Percentiles rank a stretch among this genome's conserved stretches.
These are phyloP conservation scores for Clepsis dumicolana DNA, from an alignment of 2,888 invertebrate species.

Conservation along the genomic window DNA sequence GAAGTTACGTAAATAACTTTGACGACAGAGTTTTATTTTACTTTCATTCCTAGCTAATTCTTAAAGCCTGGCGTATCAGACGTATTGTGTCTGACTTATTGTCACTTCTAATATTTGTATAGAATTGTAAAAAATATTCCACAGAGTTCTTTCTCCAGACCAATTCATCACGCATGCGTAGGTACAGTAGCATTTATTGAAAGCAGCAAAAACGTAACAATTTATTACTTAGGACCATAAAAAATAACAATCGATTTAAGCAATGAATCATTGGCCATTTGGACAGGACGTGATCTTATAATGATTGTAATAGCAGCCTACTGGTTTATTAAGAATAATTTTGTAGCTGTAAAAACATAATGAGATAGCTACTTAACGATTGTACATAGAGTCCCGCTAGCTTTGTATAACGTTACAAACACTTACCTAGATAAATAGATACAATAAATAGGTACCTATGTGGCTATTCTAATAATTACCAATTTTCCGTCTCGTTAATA, in stretches of 20 bases:
- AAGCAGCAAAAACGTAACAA: conserved; percentile 12
- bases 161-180: conserved; percentile 7
- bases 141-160: not conserved
- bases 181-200: conserved; percentile 19
- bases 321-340: not conserved
- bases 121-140: not conserved
- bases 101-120: too few relatives aligned
- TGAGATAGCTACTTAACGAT: conserved; percentile 1
- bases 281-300: conserved; percentile 52
- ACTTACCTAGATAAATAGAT: not conserved
- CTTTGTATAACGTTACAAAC: too few relatives aligned
- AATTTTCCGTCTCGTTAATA: too few relatives aligned
- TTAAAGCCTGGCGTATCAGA: too few relatives aligned
- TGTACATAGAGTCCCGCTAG: not conserved
- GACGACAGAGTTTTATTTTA: too few relatives aligned
- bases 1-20: too few relatives aligned
- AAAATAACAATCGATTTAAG: conserved; percentile 49
- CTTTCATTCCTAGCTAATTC: too few relatives aligned
- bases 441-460: too few relatives aligned
- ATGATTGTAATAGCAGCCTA: conserved; percentile 46
- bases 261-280: conserved; percentile 55
- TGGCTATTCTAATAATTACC: too few relatives aligned
- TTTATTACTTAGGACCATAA: conserved; percentile 20
- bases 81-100: too few relatives aligned
- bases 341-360: conserved; percentile 7